phyloP scores from a whole-genome alignment of 2,797 vertebrate genomes.

The Siniperca undulata region DNA sequence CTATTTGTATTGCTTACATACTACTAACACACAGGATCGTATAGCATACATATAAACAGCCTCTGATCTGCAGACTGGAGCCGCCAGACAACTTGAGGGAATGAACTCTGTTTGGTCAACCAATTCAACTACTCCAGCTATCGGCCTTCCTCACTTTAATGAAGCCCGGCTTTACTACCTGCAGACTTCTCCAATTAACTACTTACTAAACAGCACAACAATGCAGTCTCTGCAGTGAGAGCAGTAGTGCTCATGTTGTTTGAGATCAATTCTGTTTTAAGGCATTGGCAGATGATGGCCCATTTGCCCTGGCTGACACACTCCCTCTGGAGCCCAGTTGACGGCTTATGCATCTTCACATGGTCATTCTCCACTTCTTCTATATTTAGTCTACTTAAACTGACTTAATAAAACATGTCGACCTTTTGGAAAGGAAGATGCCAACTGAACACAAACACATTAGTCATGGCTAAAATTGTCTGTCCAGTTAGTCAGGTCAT shows the following conservation, averaged over 20 bases:
- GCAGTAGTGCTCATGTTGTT: constrained; percentile 48
- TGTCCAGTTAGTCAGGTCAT: constrained; percentile 17
- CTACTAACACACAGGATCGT: not conserved
- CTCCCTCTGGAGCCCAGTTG: constrained; percentile 57
- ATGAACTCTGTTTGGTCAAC: constrained; percentile 47
- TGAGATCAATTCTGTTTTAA: constrained; percentile 65
- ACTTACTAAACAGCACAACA: constrained; percentile 68
- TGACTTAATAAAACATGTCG: constrained; percentile 43
- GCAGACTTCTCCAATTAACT: constrained; percentile 67
- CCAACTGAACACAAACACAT: constrained; percentile 29
- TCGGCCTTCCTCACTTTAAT: constrained; percentile 63
- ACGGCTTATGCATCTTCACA: constrained; percentile 50
- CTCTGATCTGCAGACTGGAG: constrained; percentile 35
- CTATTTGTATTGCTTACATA: constrained; percentile 20
- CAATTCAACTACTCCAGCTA: constrained; percentile 33
- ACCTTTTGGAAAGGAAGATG: constrained; percentile 8
- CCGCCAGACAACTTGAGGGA: constrained; percentile 45
- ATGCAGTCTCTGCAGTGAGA: constrained; percentile 54
- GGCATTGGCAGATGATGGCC: constrained; percentile 48
- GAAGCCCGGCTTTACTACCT: constrained; percentile 63
- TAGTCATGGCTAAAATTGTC: constrained; percentile 36
- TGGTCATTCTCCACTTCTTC: constrained; percentile 40
- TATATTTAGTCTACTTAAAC: constrained; percentile 50
- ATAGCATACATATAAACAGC: not conserved
- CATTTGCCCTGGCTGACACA: constrained; percentile 53